Base-by-base conservation (phyloP, 2,113 vertebrate species). In the Sciurus niger region DNA sequence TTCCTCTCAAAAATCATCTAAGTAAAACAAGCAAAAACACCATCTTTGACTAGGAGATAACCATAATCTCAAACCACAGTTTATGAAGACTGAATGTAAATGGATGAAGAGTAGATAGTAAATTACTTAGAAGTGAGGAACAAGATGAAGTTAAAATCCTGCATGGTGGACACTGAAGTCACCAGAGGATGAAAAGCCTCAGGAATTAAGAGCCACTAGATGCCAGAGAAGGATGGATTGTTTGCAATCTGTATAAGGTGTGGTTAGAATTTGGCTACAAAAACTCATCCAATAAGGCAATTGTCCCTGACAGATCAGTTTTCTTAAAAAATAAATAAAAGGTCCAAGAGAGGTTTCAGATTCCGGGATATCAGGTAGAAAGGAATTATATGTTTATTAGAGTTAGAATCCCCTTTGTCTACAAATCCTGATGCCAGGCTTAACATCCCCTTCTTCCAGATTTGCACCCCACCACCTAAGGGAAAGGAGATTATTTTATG, bases 171-270 rank as follows among this genome's bases (percentile, higher is more conserved):
- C 5, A 55, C 13, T 63, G n/a, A 73, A 73, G 34, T 78, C 12
- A 40, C 58, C 72, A 84, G n/a, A 68, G 46, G 46, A 74, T 55
- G 12, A 65, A 67, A 93, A 58, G 40, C 55, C 65, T 86, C 74
- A 94, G 60, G 34, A 94, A 79, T 90, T 90, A 85, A 83, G 16
- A 94, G 60, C 14, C 18, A 68, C 48, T 30, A 83, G 43, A 43
- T 76, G 43, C 32, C 40, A 70, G 7, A 77, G 63, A 70, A 58
- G 16, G 13, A 30, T 63, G 53, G 67, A 58, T n/a, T 85, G 6
- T 88, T 63, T 53, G 34, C 63, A 76, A 88, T 76, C 58, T 76
- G 2, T 80, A 46, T 25, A 46, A 72, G 28, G 7, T 78, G 17
- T 55, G n/a, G 25, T 58, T 95, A 89, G 48, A 88, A 87, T 34